Evolutionary conservation across 2,888 invertebrate species (phyloP).

Genomic region (Eilema sororculum): DNA sequence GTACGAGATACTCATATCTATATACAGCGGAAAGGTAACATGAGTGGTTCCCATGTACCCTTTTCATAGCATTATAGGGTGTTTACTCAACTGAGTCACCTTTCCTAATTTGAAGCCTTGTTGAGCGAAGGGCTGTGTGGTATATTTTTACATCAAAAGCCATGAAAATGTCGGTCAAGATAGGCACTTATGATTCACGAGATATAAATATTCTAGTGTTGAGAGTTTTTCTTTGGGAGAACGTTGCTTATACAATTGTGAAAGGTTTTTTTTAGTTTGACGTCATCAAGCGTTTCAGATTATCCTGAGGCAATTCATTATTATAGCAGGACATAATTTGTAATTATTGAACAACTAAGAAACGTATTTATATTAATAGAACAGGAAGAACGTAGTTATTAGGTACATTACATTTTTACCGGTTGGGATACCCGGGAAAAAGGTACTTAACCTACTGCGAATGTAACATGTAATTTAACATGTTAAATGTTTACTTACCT

Average conservation of each 20-base stretch:
- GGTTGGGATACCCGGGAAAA: background rate
- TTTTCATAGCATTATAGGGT: conserved; percentile 20
- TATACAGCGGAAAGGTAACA: background rate
- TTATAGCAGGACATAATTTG: background rate
- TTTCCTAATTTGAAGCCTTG: conserved; percentile 33
- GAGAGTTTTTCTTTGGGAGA: background rate
- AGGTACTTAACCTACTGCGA: background rate
- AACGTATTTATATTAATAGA: background rate
- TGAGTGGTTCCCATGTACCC: conserved; percentile 8
- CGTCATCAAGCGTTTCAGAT: background rate
- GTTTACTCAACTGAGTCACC: conserved; percentile 36
- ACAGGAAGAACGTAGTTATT: background rate
- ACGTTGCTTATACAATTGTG: background rate
- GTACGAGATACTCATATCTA: background rate
- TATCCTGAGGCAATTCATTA: background rate
- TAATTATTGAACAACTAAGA: background rate
- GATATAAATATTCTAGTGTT: conserved; percentile 3
- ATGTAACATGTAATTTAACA: background rate
- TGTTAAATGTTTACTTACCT: too few relatives aligned
- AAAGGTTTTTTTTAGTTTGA: background rate
- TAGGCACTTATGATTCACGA: conserved; percentile 19
- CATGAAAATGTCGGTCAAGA: conserved; percentile 19
- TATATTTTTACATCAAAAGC: conserved; percentile 22
- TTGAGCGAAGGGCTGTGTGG: conserved; percentile 27
- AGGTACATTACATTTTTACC: background rate